Evolutionary conservation across 2,888 invertebrate species (phyloP).

Genomic region (Pristionchus exspectatus): DNA sequence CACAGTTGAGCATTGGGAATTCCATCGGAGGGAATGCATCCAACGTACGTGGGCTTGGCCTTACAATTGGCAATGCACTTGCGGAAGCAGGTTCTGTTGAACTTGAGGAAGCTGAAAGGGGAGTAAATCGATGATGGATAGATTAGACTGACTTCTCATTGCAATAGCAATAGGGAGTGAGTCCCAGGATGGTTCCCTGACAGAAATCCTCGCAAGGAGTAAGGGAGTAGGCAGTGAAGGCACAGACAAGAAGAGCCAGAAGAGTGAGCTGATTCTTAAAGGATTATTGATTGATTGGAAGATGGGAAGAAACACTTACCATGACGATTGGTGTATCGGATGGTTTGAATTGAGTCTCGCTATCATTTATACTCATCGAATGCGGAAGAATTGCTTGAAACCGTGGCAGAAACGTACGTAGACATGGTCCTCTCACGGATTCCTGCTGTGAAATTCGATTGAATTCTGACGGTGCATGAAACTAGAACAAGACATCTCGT

Average conservation of each 20-base stretch:
- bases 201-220: conserved; percentile 13
- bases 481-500: too few relatives aligned
- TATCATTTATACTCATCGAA: too few relatives aligned
- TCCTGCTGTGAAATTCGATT: too few relatives aligned
- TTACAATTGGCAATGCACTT: conserved; percentile 7
- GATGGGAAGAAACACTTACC: conserved; percentile 1
- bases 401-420: too few relatives aligned
- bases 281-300: not conserved
- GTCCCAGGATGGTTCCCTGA: not conserved
- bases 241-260: not conserved
- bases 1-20: not conserved
- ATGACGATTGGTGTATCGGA: not conserved
- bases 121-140: not conserved
- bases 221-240: conserved; percentile 8
- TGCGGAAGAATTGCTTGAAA: too few relatives aligned
- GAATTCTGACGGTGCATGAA: too few relatives aligned
- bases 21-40: conserved; percentile 13
- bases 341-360: not conserved
- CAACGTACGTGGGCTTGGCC: conserved; percentile 1
- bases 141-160: conserved; percentile 3
- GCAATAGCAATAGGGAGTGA: not conserved
- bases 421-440: too few relatives aligned
- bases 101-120: not conserved
- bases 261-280: not conserved
- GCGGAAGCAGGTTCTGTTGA: not conserved